Evolutionary conservation across 2,888 invertebrate genomes (phyloP), one percentile per base, ranked within the genome.

Genomic region (Arctia plantaginis): DNA sequence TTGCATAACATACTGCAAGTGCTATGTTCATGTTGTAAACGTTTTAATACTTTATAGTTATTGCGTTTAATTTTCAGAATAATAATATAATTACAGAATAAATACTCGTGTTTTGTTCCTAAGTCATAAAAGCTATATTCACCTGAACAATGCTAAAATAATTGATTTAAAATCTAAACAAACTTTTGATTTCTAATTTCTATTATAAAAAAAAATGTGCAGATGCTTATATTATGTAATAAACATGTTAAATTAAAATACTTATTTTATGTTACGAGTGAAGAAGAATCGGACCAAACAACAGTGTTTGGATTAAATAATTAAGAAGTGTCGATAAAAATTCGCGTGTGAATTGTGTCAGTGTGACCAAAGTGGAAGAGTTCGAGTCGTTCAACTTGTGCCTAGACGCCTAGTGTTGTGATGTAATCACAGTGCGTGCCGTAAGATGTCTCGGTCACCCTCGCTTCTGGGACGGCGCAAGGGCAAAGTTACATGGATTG

Each of bases 401-500:
- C 2, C 35, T 12, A 44, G 39, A 18, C 27, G n/a, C 2, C 35
- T 12, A 44, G 39, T 66, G 74, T 64, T 67, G 76, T 68, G 73
- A 66, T 76, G 82, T 81, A 77, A 83, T 83, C 75, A 51, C 15
- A 27, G 69, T 33, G 47, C 8, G 8, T 18, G 39, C 35, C 74
- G 76, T 39, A 82, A 89, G 90, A 93, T 93, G 93, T 88, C 90
- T 66, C 88, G 86, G 55, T 90, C 90, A 64, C 88, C 92, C 39
- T 30, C 27, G 27, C 73, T 86, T 72, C 82, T 85, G 68, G 81
- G 86, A 74, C 91, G 90, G 69, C 92, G 94, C 73, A 95, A 91
- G 84, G 90, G 94, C 72, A 95, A 91, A 84, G 90, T 96, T 81
- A 96, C 94, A 79, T 96, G 96, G 96, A 91, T 96, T 66, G 95